Evolutionary conservation across 2,888 invertebrate genomes (phyloP).

Genomic region (Gryllus longicercus): DNA sequence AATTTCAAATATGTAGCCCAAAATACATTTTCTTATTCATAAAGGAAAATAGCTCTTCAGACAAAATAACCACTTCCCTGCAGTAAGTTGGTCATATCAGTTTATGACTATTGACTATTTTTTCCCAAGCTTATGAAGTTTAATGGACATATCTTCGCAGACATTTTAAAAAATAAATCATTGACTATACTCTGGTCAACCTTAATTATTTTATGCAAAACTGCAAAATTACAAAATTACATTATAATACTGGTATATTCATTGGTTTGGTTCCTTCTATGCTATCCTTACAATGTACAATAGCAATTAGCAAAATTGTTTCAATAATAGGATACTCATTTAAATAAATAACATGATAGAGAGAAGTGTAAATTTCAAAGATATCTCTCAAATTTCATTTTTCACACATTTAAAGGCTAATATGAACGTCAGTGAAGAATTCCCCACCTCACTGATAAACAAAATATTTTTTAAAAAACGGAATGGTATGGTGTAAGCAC

Average conservation of each 20-base stretch:
- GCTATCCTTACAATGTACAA: neutral
- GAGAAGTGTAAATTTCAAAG: no score
- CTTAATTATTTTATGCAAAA: conserved; percentile 5
- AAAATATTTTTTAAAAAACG: no score
- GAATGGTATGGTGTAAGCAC: no score
- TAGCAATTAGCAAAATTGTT: neutral
- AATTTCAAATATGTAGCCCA: neutral
- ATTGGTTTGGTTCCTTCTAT: neutral
- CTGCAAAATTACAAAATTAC: conserved; percentile 10
- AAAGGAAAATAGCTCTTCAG: neutral
- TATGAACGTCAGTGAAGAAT: no score
- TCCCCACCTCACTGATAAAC: no score
- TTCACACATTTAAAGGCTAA: no score
- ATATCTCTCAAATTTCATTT: no score
- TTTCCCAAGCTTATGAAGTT: neutral
- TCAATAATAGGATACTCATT: no score
- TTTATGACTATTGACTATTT: neutral
- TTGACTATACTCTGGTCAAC: neutral
- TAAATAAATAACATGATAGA: no score
- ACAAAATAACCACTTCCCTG: neutral
- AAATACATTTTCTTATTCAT: conserved; percentile 6
- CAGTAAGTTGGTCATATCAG: neutral
- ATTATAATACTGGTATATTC: conserved; percentile 7
- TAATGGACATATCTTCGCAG: neutral
- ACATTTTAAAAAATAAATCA: neutral